Base-by-base conservation (phyloP, 1,140 invertebrate genomes). In the Drosophila athabasca region DNA sequence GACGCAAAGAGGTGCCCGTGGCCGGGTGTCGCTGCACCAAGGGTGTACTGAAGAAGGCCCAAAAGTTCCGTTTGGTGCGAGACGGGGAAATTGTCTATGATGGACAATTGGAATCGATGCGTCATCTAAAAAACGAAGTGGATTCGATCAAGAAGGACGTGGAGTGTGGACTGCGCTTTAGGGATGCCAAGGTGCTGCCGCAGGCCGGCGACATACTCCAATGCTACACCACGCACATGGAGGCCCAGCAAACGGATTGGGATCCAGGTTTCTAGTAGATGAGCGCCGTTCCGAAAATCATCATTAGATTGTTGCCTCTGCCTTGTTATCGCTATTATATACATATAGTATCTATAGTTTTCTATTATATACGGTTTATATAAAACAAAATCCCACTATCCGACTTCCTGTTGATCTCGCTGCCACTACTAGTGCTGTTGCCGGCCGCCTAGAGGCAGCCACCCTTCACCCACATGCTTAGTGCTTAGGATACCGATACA, bases 81-180 rank as follows among this genome's bases (percentile, higher is more conserved):
- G 92, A 93, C n/a, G 93, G 94, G 6, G 94, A 97, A 71, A 90
- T 94, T 17, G 90, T 99, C 29, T 95, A 94, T 91, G 94, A 95
- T 88, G 97, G 97, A 49, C 93, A 93, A 77, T 80, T 98, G 35
- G 90, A 92, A 24, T 97, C 97, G 3, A 95, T 99, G 94, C 95
- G 95, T 78, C 97, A 99, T 92, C 90, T 98, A 6, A 99, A 99
- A 91, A 94, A 95, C 69, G 97, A 99, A 93, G 96, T 98, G 0
- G 95, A 95, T 9, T 93, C 93, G 0, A 95, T 99, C 24, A 97
- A 97, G 87, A 95, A 94, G 51, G 96, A 96, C 85, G 93, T 95
- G 17, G 97, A 99, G 91, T 99, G 98, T 92, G 98, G 98, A 0
- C 79, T 99, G 22, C 94, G 94, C 59, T 93, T 99, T 13, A 93